These are phyloP conservation scores for Luidia sarsii DNA, from an alignment of 53 echinoderm and acorn worm genomes.

Conservation along the genomic window DNA sequence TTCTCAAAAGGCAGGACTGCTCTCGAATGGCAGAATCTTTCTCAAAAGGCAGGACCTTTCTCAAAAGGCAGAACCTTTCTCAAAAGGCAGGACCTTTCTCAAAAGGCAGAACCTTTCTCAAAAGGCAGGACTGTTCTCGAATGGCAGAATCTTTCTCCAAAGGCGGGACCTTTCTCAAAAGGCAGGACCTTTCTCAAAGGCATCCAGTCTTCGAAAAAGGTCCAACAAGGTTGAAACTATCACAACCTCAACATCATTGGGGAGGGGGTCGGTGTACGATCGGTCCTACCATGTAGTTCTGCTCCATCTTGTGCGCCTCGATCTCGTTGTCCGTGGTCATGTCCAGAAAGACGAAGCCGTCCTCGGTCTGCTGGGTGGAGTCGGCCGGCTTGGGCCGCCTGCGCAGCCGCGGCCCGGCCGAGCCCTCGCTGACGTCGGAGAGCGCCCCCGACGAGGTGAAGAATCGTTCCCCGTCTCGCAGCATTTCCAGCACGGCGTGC, in stretches of 20 bases:
- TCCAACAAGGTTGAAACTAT: neutral
- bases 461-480: neutral
- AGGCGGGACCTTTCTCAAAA: too few species aligned
- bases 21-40: too few species aligned
- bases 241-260: neutral
- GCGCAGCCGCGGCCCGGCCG: constrained; percentile 3
- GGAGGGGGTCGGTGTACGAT: neutral
- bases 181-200: too few species aligned
- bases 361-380: neutral
- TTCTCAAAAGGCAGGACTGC: too few species aligned
- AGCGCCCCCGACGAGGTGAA: neutral
- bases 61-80: too few species aligned
- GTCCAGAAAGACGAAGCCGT: constrained; percentile 57
- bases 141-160: too few species aligned
- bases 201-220: neutral
- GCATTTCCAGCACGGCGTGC: neutral
- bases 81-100: too few species aligned
- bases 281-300: constrained; percentile 93
- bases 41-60: too few species aligned
- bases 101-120: too few species aligned
- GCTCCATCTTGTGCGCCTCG: constrained; percentile 84
- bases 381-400: neutral
- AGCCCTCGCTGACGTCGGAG: constrained; percentile 8
- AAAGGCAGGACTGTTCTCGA: too few species aligned
- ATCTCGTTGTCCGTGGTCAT: constrained; percentile 79